Conservation (phyloP, 1,140 invertebrate species). For the Bombyx mandarina region DNA sequence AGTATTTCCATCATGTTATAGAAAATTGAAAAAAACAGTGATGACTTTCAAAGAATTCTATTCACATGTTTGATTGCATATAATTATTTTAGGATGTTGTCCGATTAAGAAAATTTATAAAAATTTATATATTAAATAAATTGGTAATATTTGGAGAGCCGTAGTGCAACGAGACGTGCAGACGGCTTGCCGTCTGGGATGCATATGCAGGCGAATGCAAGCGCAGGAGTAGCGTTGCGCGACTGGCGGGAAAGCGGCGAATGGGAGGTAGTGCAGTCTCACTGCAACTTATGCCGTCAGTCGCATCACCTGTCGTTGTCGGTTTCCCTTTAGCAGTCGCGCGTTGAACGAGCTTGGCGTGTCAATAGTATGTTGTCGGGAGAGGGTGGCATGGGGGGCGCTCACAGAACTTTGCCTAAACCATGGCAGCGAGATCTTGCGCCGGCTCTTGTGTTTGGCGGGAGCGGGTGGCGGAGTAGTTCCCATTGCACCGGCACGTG, state of each 20-base stretch:
- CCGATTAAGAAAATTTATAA: no score
- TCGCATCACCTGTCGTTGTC: conserved; percentile 54
- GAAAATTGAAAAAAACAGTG: no score
- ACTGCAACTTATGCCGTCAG: conserved; percentile 7
- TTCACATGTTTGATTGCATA: no score
- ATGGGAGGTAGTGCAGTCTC: conserved; percentile 5
- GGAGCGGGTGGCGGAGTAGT: conserved; percentile 58
- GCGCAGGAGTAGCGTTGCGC: conserved; percentile 13
- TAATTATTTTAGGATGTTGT: no score
- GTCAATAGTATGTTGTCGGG: conserved; percentile 91
- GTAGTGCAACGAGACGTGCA: no score
- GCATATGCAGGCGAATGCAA: conserved; percentile 6
- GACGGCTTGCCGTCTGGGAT: no score
- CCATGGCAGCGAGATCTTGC: conserved; percentile 92
- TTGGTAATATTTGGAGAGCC: no score
- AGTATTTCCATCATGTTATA: no score
- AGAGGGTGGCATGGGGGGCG: conserved; percentile 77
- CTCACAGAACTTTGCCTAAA: conserved; percentile 84
- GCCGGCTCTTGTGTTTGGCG: conserved; percentile 77
- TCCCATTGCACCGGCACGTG: conserved; percentile 16
- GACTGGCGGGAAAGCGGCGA: conserved; percentile 9
- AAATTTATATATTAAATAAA: no score
- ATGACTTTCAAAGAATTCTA: no score
- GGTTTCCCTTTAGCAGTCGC: conserved; percentile 69
- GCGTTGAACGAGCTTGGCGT: conserved; percentile 86